These are phyloP conservation scores for Chrysaora quinquecirrha DNA, from an alignment of 30 jellyfish, hydroid and myxozoan species.

Conservation along the genomic window DNA sequence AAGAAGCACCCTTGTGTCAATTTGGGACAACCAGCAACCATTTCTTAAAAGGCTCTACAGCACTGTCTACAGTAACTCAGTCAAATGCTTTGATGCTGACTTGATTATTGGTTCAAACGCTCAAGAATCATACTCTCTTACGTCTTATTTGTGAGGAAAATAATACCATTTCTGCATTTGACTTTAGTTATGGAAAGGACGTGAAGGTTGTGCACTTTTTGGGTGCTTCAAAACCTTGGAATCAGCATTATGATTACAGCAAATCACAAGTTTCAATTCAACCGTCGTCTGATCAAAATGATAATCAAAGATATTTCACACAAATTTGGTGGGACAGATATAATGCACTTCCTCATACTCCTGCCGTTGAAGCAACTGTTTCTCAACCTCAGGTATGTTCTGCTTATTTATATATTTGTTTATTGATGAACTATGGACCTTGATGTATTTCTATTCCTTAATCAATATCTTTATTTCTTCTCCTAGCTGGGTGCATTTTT, in stretches of 20 bases:
- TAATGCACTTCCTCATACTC: conserved; percentile 11
- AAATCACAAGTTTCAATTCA: conserved; percentile 18
- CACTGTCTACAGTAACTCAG: too few relatives aligned
- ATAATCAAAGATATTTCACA: conserved; percentile 10
- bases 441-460: too few relatives aligned
- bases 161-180: too few relatives aligned
- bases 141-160: too few relatives aligned
- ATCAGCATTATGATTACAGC: conserved; percentile 53
- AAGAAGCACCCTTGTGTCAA: too few relatives aligned
- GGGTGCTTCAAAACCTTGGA: conserved; percentile 91
- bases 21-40: too few relatives aligned
- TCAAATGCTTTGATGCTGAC: too few relatives aligned
- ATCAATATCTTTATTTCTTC: too few relatives aligned
- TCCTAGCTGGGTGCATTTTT: too few relatives aligned
- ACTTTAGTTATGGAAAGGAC: conserved; percentile 68
- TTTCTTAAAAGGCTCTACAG: too few relatives aligned
- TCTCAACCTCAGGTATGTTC: not conserved
- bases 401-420: not conserved
- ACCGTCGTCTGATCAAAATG: conserved; percentile 2
- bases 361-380: not conserved
- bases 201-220: conserved; percentile 81
- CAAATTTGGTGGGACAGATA: conserved; percentile 86
- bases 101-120: too few relatives aligned
- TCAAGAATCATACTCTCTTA: too few relatives aligned
- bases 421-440: not conserved